These are phyloP conservation scores for Amphilophus citrinellus DNA, from an alignment of 2,113 vertebrate species.

Conservation along the genomic window DNA sequence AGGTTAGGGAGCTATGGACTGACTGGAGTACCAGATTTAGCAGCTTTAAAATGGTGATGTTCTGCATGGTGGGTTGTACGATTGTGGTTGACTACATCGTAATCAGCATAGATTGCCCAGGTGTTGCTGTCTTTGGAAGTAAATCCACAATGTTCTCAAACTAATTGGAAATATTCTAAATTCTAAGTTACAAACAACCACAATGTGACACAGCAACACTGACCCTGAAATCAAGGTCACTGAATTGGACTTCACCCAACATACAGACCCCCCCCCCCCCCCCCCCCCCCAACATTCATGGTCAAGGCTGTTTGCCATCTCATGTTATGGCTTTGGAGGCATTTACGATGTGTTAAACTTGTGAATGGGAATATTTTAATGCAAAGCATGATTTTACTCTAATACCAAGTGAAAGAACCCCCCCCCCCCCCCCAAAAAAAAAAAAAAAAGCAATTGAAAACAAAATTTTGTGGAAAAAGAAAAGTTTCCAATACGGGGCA, in stretches of 20 bases:
- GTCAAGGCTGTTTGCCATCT: background rate
- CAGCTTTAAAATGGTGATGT: slow-evolving; percentile 1
- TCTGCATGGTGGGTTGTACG: slow-evolving; percentile 16
- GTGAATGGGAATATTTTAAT: background rate
- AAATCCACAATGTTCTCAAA: background rate
- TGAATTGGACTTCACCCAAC: background rate
- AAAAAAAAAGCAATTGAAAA: background rate
- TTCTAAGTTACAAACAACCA: background rate
- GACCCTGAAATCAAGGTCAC: background rate
- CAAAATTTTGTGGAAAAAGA: background rate
- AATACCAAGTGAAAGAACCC: background rate
- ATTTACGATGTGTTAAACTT: background rate
- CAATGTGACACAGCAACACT: background rate
- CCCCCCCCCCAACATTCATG: background rate
- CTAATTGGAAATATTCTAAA: background rate
- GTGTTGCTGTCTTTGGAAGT: background rate
- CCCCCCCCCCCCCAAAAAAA: too few species aligned
- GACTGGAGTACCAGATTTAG: slow-evolving; percentile 55
- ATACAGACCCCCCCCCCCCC: background rate
- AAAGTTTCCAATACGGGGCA: background rate
- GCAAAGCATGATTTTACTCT: fast-evolving
- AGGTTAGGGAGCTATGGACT: slow-evolving; percentile 65
- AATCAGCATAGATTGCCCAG: too few species aligned
- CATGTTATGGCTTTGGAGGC: background rate
- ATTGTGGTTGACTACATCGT: slow-evolving; percentile 3